Evolutionary conservation across 2,113 vertebrate genomes (phyloP).

Genomic region (Dicrurus megarhynchus): DNA sequence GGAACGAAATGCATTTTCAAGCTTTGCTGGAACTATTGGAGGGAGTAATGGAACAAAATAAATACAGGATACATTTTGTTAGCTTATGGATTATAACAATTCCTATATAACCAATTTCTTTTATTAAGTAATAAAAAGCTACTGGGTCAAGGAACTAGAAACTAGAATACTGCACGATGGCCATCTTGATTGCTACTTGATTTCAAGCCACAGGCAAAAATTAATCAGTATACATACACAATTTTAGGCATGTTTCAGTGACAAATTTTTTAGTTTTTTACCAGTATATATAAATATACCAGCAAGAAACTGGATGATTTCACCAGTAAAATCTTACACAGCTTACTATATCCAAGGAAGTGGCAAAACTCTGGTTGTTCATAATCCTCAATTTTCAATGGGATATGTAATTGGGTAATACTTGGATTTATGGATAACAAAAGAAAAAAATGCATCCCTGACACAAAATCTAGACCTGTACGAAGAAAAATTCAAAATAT

Average conservation of each 20-base stretch:
- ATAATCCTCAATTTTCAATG: not conserved
- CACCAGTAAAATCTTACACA: not conserved
- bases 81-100: not conserved
- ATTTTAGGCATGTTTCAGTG: not conserved
- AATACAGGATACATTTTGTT: not conserved
- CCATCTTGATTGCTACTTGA: not conserved
- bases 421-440: not conserved
- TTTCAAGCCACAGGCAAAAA: not conserved
- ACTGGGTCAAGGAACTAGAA: not conserved
- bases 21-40: not conserved
- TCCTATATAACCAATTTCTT: not conserved
- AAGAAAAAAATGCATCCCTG: not conserved
- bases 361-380: not conserved
- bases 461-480: not conserved
- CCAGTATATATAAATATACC: not conserved
- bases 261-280: not conserved
- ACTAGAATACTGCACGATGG: not conserved
- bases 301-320: not conserved
- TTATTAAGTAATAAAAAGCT: not conserved
- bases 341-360: not conserved
- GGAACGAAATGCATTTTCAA: not conserved
- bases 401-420: not conserved
- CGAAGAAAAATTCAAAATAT: not conserved
- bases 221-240: not conserved
- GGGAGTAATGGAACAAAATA: not conserved